Percentiles rank a stretch among this genome's conserved stretches.
Evolutionary conservation across 37 sponge, comb jelly and placozoan genomes (phyloP).

Genomic region (Aplysina aerophoba): DNA sequence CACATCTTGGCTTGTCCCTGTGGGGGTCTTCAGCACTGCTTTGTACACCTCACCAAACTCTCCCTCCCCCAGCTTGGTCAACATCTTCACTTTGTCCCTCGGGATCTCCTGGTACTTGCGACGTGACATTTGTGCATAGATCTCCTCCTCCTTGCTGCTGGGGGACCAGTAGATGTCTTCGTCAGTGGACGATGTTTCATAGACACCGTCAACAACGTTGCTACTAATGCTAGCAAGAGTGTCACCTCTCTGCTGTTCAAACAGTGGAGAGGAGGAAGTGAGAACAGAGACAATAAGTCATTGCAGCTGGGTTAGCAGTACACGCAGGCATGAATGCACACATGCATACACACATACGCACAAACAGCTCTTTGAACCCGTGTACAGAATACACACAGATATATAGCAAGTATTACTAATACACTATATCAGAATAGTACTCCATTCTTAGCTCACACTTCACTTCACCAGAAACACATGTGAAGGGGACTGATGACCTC

Average conservation of each 20-base stretch:
- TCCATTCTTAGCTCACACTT: too few species aligned
- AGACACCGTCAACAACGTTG: too few species aligned
- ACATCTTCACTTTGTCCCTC: not conserved
- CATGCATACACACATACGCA: not conserved
- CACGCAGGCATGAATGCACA: not conserved
- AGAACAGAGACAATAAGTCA: not conserved
- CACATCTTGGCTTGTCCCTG: not conserved
- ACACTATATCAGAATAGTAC: too few species aligned
- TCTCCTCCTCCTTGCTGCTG: not conserved
- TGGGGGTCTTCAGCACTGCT: not conserved
- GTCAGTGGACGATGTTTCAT: not conserved
- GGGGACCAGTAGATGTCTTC: not conserved
- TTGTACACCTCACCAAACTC: constrained; percentile 29
- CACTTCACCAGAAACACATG: too few species aligned
- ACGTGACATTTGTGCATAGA: not conserved
- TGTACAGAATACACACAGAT: not conserved
- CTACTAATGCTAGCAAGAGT: too few species aligned
- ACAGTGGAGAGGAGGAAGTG: too few species aligned
- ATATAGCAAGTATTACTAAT: too few species aligned
- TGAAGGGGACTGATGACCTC: too few species aligned
- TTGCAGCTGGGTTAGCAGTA: not conserved
- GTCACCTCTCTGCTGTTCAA: too few species aligned
- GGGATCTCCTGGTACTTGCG: not conserved
- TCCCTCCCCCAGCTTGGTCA: constrained; percentile 1
- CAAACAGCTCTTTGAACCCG: too few species aligned